A percentile compares a stretch with the other conserved stretches of the same genome.
These are phyloP conservation scores for Brachionus manjavacas DNA, from an alignment of 1,140 invertebrate genomes.

Conservation along the genomic window DNA sequence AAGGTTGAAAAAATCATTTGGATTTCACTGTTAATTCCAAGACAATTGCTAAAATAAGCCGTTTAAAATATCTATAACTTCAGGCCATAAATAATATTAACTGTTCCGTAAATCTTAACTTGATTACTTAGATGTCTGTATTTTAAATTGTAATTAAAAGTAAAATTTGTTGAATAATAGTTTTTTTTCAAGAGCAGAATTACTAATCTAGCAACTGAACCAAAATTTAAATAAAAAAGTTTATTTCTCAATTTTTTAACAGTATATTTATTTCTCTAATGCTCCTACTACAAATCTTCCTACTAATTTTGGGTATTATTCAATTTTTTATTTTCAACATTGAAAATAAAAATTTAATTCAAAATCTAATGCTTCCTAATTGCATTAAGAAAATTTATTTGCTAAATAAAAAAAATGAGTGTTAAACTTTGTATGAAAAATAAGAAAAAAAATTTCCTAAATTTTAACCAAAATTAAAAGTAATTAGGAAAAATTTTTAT, in stretches of 20 bases:
- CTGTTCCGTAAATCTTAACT: too few species aligned
- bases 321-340: background rate
- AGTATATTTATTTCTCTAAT: too few species aligned
- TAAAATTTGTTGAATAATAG: background rate
- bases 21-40: too few species aligned
- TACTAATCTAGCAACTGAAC: background rate
- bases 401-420: background rate
- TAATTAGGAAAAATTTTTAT: too few species aligned
- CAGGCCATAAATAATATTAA: too few species aligned
- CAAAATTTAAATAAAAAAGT: background rate
- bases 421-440: background rate
- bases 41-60: too few species aligned
- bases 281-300: too few species aligned
- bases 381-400: background rate
- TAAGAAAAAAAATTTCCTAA: background rate
- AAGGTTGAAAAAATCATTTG: too few species aligned
- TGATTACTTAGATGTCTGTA: too few species aligned
- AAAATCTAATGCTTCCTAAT: background rate
- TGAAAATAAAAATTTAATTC: background rate
- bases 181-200: background rate
- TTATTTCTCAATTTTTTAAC: background rate
- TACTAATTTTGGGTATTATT: too few species aligned
- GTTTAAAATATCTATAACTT: too few species aligned
- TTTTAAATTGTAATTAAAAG: background rate
- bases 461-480: background rate